Base-by-base conservation (phyloP, 92 coral and sea anemone genomes). In the Umimayanthus kanabou region DNA sequence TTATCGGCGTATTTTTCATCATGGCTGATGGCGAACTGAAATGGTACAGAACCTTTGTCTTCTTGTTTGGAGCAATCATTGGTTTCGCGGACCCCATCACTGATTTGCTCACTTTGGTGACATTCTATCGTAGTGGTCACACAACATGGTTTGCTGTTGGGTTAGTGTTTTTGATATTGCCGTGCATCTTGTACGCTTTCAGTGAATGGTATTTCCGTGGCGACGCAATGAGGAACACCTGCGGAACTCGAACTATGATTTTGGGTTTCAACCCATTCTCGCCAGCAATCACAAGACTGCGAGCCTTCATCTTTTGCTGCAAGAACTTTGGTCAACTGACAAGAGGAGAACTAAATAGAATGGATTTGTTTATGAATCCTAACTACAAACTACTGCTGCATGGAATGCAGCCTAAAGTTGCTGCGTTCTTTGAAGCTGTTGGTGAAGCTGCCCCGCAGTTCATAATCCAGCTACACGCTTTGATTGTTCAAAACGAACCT, bases 371-470 rank as follows among this genome's bases (percentile, higher is more conserved):
- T 25, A 47, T 8, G 10, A 11, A 40, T 15, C 26, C 7, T 7
- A 8, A 22, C 6, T 0, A 33, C 37, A 67, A 70, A 0, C 53
- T 25, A 0, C 37, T 33, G 37, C 37, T 33, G 37, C 23, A 39
- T 76, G 22, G 7, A 6, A 9, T 18, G 33, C 78, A 87, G 47
- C 42, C 77, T 2, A 20, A 15, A 73, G 23, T 20, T 73, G 87
- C 86, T 20, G 42, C 65, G 23, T 42, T 73, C 58, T 80, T 72
- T 50, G 92, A 92, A 42, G 85, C 87, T 79, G 88, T 88, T 33
- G 55, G 86, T 20, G 92, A 92, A 43, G 72, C 89, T 50, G 92
- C 89, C 5, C 94, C 94, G 14, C 92, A 92, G 87, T 89, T 92
- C 76, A 81, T 92, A 18, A 72, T 92, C 16, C 94, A 92, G 87